Evolutionary conservation across 2,113 vertebrate genomes (phyloP).

Genomic region (Odocoileus hemionus): DNA sequence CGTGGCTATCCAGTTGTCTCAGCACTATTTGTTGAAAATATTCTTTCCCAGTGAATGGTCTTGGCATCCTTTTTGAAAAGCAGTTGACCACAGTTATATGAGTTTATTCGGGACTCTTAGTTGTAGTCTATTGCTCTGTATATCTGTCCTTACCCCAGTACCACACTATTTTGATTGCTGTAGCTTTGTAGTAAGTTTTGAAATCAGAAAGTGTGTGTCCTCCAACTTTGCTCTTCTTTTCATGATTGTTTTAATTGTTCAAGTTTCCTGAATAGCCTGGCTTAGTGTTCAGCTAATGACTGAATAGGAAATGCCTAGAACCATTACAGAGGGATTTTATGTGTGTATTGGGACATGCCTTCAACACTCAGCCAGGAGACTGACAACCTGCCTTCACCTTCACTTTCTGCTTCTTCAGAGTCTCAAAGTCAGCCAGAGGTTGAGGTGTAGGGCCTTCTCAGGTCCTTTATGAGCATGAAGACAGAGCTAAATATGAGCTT

Average conservation of each 20-base stretch:
- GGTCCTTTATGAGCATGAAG: neutral
- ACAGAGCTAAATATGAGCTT: neutral
- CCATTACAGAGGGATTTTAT: neutral
- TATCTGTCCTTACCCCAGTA: neutral
- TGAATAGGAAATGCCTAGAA: neutral
- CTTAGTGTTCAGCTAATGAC: neutral
- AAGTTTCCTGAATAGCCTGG: neutral
- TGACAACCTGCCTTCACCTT: neutral
- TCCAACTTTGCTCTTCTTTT: neutral
- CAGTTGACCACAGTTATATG: neutral
- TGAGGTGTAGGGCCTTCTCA: neutral
- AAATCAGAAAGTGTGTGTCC: neutral
- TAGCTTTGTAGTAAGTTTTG: neutral
- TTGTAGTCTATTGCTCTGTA: neutral
- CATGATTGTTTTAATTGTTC: neutral
- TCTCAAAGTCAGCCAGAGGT: neutral
- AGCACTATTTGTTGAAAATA: neutral
- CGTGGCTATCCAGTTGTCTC: neutral
- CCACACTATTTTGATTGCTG: neutral
- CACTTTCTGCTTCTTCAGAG: neutral
- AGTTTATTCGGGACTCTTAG: neutral
- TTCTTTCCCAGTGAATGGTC: neutral
- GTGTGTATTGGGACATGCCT: neutral
- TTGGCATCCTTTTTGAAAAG: neutral
- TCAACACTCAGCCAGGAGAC: neutral